These are phyloP conservation scores for Pelecanoides urinatrix DNA, from an alignment of 2,113 vertebrate species.

Conservation along the genomic window DNA sequence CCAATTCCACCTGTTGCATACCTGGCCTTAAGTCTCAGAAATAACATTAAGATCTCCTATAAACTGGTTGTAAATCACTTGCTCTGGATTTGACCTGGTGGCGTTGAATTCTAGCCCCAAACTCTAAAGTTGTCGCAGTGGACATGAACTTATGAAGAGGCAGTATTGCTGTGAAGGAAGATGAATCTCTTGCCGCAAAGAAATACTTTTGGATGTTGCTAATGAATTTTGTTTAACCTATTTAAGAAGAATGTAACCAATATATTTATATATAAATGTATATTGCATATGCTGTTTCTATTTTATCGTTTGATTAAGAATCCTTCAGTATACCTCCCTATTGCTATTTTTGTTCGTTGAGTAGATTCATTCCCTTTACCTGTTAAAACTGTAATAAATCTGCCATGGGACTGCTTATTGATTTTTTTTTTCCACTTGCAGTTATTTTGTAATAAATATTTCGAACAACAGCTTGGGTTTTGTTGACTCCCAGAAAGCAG, in stretches of 20 bases:
- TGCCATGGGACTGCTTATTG: neutral
- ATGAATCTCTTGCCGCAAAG: neutral
- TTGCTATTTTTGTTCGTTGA: slow-evolving; percentile 21
- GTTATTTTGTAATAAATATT: slow-evolving; percentile 37
- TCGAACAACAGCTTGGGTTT: neutral
- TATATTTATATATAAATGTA: slow-evolving; percentile 35
- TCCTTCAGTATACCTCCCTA: neutral
- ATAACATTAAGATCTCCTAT: neutral
- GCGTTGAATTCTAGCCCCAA: neutral
- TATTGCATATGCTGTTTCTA: neutral
- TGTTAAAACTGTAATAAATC: slow-evolving; percentile 48
- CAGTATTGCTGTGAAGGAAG: neutral
- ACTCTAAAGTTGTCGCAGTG: neutral
- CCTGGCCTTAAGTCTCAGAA: neutral
- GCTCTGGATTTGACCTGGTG: neutral
- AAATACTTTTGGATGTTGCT: slow-evolving; percentile 11
- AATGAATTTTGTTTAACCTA: slow-evolving; percentile 34
- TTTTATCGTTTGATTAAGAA: slow-evolving; percentile 17
- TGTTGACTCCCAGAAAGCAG: neutral
- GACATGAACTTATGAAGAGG: neutral
- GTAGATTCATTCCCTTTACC: neutral
- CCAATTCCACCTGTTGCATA: neutral
- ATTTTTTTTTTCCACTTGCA: neutral
- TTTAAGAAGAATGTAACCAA: slow-evolving; percentile 42
- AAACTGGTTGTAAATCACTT: neutral